Base-by-base conservation (phyloP, 2,113 vertebrate species). In the Otolemur garnettii region DNA sequence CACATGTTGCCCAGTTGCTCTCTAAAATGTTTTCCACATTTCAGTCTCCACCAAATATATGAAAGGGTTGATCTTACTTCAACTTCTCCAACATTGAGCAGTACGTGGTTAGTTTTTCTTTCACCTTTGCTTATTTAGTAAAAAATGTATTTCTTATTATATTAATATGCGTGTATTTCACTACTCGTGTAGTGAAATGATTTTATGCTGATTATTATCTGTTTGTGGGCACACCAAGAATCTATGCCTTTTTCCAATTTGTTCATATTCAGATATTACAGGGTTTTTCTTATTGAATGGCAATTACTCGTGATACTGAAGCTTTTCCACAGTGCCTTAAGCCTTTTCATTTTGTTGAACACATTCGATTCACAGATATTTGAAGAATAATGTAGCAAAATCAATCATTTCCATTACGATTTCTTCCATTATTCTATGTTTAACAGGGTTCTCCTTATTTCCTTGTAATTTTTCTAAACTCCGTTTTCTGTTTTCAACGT, bases 301-400 rank as follows among this genome's bases (percentile, higher is more conserved):
- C 62, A 72, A 78, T 14, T 30, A 15, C 26, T 71, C 83, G 38
- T 72, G 15, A 79, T n/a, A 77, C 22, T 86, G 64, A 72, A 71
- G 12, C 19, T 15, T 53, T 81, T 64, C 24, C 24, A 77, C 30
- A 72, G 6, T 33, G 4, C 13, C 26, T 86, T 87, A 74, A 59
- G 38, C 24, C 26, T 80, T 90, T 89, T 64, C 5, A 66, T 87
- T 94, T 90, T 97, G 19, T 75, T 62, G 42, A 92, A 66, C 5
- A 68, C 59, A 22, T 75, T 96, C 55, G 55, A 79, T 84, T 86
- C 93, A 83, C 42, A 83, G 35, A 72, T n/a, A 80, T 28, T 80
- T 95, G 71, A 90, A 96, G 75, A 92, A 64, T 77, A 90, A 95
- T 57, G 17, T 53, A 93, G 30, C n/a, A 90, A 95, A 84, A 66